phyloP scores from a whole-genome alignment of 2,113 vertebrate genomes.

The Phalacrocorax aristotelis region DNA sequence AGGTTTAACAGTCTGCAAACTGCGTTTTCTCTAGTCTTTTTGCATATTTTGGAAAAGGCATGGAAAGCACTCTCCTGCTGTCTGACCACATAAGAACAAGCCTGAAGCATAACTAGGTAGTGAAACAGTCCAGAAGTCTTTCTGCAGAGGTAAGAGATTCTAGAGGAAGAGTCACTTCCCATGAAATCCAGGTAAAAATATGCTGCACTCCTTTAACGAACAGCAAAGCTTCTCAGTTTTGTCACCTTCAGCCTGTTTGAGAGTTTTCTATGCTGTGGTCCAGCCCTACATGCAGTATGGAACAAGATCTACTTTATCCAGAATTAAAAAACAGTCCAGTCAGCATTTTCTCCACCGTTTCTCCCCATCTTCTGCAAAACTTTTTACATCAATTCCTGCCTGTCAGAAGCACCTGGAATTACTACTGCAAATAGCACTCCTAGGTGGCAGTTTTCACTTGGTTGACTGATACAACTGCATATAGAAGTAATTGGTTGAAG shows the following conservation, averaged over 20 bases:
- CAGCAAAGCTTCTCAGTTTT: not conserved
- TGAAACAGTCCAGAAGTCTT: not conserved
- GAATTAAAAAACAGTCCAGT: not conserved
- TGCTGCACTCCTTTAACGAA: not conserved
- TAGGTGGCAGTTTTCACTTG: not conserved
- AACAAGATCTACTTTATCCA: not conserved
- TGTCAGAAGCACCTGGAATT: not conserved
- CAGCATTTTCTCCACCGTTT: not conserved
- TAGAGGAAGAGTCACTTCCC: not conserved
- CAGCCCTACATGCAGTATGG: not conserved
- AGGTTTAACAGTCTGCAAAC: not conserved
- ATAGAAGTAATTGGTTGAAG: not conserved
- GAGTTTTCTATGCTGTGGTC: not conserved
- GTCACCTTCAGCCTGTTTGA: not conserved
- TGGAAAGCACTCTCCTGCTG: not conserved
- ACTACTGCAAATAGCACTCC: not conserved
- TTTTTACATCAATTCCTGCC: not conserved
- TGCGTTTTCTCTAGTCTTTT: not conserved
- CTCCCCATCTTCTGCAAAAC: not conserved
- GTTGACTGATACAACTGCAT: not conserved
- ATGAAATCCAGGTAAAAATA: not conserved
- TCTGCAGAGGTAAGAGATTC: not conserved
- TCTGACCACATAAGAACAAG: not conserved
- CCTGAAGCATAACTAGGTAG: not conserved
- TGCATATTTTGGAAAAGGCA: not conserved